phyloP scores from a whole-genome alignment of 2,888 invertebrate genomes.

The Stenoptilia bipunctidactyla region DNA sequence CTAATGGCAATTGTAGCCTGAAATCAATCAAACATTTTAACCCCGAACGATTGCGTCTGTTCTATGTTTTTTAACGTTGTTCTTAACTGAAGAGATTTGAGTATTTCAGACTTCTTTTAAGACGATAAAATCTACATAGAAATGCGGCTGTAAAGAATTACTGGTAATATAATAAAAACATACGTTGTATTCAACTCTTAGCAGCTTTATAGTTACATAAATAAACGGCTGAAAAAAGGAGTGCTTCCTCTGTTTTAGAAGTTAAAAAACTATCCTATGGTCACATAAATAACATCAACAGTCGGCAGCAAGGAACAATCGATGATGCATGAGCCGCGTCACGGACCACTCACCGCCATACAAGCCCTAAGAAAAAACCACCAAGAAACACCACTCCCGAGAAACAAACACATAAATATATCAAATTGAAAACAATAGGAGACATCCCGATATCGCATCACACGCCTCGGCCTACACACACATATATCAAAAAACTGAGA shows the following conservation, averaged over 20 bases:
- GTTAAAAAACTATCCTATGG: constrained; percentile 24
- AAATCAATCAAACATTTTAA: too few relatives aligned
- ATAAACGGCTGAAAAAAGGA: too few relatives aligned
- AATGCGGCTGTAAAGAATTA: too few relatives aligned
- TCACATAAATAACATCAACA: constrained; percentile 51
- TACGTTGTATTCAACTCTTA: too few relatives aligned
- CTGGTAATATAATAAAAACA: too few relatives aligned
- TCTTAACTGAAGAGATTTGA: too few relatives aligned
- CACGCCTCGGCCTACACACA: constrained; percentile 48
- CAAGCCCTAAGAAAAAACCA: constrained; percentile 14
- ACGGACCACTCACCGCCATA: constrained; percentile 40
- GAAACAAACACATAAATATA: constrained; percentile 63
- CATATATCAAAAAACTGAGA: constrained; percentile 64
- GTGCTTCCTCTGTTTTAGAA: constrained; percentile 24
- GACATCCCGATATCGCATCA: constrained; percentile 65
- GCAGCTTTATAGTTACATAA: too few relatives aligned
- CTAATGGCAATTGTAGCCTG: too few relatives aligned
- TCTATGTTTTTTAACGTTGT: too few relatives aligned
- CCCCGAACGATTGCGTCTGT: too few relatives aligned
- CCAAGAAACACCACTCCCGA: constrained; percentile 40
- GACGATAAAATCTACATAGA: too few relatives aligned
- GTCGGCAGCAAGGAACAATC: constrained; percentile 34
- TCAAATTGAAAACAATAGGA: constrained; percentile 69
- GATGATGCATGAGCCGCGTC: constrained; percentile 44
- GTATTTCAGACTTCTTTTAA: too few relatives aligned